phyloP scores from a whole-genome alignment of 2,888 invertebrate genomes.

The Beris morrisii region DNA sequence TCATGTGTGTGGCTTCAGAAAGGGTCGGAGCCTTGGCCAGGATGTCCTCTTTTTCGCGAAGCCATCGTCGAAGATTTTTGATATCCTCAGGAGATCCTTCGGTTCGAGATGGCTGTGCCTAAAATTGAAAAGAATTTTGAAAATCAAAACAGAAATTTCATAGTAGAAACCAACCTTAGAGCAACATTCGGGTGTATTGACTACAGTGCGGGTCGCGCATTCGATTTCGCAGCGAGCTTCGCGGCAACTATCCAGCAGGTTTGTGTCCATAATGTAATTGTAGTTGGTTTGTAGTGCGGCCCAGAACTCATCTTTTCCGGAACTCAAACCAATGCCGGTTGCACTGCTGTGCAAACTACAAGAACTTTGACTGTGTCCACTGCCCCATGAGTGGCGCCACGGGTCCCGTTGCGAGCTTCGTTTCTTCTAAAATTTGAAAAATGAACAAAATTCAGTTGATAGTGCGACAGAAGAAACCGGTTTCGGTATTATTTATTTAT shows the following conservation, averaged over 20 bases:
- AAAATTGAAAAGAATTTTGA: slow-evolving; percentile 7
- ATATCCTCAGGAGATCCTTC: slow-evolving; percentile 53
- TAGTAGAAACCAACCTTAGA: slow-evolving; percentile 48
- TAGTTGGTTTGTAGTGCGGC: slow-evolving; percentile 88
- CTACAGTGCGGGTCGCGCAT: slow-evolving; percentile 45
- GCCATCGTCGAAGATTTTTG: slow-evolving; percentile 74
- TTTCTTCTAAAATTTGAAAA: slow-evolving; percentile 43
- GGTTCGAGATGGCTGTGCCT: slow-evolving; percentile 50
- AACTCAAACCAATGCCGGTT: slow-evolving; percentile 48
- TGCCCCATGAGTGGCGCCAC: slow-evolving; percentile 78
- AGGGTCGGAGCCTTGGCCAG: slow-evolving; percentile 71
- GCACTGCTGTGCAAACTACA: slow-evolving; percentile 57
- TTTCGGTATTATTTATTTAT: neutral
- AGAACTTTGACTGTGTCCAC: slow-evolving; percentile 70
- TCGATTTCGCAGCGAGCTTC: slow-evolving; percentile 58
- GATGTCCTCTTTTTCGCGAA: slow-evolving; percentile 81
- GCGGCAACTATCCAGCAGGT: slow-evolving; percentile 86
- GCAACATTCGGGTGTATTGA: slow-evolving; percentile 45
- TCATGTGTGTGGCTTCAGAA: slow-evolving; percentile 70
- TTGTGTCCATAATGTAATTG: slow-evolving; percentile 93
- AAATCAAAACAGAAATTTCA: neutral
- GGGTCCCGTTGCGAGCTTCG: slow-evolving; percentile 67
- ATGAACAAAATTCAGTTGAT: neutral
- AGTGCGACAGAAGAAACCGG: neutral
- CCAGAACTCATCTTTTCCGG: slow-evolving; percentile 85